Evolutionary conservation across 1,140 invertebrate genomes (phyloP).

Genomic region (Papilio aristodemus): DNA sequence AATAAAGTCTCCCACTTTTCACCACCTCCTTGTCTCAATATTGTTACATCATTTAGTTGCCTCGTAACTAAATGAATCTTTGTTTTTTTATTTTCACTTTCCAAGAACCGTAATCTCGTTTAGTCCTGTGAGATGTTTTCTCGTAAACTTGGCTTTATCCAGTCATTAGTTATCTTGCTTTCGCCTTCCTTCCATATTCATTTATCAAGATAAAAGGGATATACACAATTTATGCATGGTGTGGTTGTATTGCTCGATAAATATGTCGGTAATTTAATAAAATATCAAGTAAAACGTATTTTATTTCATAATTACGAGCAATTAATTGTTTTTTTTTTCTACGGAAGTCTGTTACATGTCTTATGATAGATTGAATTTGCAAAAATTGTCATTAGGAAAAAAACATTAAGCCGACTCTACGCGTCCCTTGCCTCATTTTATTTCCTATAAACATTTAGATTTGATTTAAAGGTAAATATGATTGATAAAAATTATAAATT

Average conservation of each 20-base stretch:
- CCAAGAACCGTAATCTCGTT: neutral
- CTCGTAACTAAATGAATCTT: neutral
- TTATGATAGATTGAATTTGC: too few species aligned
- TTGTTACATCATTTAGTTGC: neutral
- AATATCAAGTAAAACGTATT: too few species aligned
- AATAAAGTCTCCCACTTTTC: too few species aligned
- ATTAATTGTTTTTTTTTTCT: too few species aligned
- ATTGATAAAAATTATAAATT: neutral
- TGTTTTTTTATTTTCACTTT: neutral
- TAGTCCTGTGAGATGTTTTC: constrained; percentile 16
- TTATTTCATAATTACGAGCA: too few species aligned
- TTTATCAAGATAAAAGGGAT: constrained; percentile 7
- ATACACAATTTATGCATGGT: constrained; percentile 13
- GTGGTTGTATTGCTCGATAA: neutral
- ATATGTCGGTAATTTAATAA: neutral
- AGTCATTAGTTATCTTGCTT: constrained; percentile 14
- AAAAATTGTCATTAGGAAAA: too few species aligned
- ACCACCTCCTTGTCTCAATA: too few species aligned
- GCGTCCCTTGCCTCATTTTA: too few species aligned
- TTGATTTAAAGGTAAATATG: neutral
- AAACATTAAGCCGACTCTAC: too few species aligned
- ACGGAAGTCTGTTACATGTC: too few species aligned
- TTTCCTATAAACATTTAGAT: too few species aligned
- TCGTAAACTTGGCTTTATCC: constrained; percentile 21
- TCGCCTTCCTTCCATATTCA: constrained; percentile 18